phyloP scores from a whole-genome alignment of 2,797 vertebrate genomes.

The Tokudaia muenninki region DNA sequence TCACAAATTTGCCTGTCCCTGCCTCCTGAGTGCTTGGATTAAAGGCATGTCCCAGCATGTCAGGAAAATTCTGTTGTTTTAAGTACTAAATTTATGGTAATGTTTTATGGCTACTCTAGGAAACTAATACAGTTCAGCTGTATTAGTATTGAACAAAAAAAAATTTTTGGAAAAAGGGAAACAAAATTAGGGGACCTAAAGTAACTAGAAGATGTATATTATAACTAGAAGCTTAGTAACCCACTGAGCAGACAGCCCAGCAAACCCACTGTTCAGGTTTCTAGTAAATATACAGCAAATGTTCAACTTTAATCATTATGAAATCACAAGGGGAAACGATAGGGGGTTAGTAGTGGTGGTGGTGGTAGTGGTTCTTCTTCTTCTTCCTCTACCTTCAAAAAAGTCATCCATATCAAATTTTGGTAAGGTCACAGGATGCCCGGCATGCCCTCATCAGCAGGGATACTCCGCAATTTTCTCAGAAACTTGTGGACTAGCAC shows the following conservation, averaged over 20 bases:
- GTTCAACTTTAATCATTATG: background rate
- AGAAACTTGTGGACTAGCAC: background rate
- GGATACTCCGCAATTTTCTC: background rate
- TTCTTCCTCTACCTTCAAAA: background rate
- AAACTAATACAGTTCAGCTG: background rate
- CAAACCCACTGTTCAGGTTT: background rate
- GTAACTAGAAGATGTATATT: background rate
- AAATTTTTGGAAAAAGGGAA: background rate
- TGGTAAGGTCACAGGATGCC: background rate
- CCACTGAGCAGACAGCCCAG: background rate
- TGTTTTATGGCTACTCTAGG: background rate
- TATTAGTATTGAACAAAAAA: conserved; percentile 16
- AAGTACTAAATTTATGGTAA: background rate
- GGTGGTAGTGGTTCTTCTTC: no score
- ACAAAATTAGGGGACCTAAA: background rate
- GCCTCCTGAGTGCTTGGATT: background rate
- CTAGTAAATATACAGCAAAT: conserved; percentile 26
- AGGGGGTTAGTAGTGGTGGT: background rate
- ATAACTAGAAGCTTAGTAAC: conserved; percentile 35
- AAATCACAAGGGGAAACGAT: conserved; percentile 23
- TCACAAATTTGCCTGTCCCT: background rate
- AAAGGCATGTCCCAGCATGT: background rate
- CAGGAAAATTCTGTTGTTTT: background rate
- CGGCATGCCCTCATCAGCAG: background rate
- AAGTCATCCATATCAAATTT: background rate